Evolutionary conservation across 2,888 invertebrate species (phyloP).

Genomic region (Standfussiana lucernea): DNA sequence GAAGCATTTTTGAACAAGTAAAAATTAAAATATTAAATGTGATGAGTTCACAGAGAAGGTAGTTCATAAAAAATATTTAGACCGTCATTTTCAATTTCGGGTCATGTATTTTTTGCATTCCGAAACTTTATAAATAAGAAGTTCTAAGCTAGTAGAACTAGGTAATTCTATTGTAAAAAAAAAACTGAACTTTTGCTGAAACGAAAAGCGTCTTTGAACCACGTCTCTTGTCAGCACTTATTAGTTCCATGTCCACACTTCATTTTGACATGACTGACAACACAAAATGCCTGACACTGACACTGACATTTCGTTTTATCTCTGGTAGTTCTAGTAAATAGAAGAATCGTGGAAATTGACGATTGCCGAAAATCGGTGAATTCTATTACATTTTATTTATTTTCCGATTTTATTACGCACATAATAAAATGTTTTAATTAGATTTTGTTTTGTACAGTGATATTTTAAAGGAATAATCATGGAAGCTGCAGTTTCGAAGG

Average conservation of each 20-base stretch:
- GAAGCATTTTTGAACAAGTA: background rate
- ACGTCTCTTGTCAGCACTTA: background rate
- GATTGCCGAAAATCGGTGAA: conserved; percentile 64
- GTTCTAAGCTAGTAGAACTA: too few species aligned
- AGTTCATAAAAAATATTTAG: conserved; percentile 2
- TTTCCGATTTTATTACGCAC: conserved; percentile 43
- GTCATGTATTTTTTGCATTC: background rate
- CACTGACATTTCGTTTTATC: conserved; percentile 36
- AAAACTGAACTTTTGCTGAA: fast-evolving
- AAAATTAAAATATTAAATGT: background rate
- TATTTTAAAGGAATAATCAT: conserved; percentile 62
- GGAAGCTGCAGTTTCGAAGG: conserved; percentile 74
- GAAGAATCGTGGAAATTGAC: conserved; percentile 60
- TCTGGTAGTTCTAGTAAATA: conserved; percentile 66
- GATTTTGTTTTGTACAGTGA: conserved; percentile 47
- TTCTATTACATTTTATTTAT: conserved; percentile 54
- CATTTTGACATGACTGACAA: conserved; percentile 22
- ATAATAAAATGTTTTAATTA: conserved; percentile 66
- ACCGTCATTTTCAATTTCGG: background rate
- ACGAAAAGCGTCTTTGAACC: background rate
- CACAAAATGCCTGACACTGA: background rate
- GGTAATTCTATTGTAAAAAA: too few species aligned
- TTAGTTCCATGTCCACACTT: background rate
- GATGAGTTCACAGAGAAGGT: conserved; percentile 11
- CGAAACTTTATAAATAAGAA: background rate